phyloP scores from a whole-genome alignment of 2,113 vertebrate species.

The Stigmatopora argus region DNA sequence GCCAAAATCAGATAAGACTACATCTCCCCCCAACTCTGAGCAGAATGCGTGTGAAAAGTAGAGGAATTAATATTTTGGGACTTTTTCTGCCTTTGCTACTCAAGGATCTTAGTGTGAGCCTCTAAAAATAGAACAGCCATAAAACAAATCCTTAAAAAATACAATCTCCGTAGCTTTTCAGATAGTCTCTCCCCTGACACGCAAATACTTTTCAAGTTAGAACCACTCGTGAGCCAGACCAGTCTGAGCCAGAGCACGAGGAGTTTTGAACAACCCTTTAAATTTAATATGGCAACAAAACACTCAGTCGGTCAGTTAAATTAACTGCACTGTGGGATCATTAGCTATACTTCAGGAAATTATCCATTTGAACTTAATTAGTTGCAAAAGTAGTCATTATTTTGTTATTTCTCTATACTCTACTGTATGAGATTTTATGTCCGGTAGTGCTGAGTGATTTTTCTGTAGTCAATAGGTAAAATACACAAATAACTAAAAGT shows the following conservation, averaged over 20 bases:
- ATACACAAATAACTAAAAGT: too few relatives aligned
- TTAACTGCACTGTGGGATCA: too few relatives aligned
- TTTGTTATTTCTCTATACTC: too few relatives aligned
- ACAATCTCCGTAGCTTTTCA: slow-evolving; percentile 49
- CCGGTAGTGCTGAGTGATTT: too few relatives aligned
- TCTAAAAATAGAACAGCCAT: slow-evolving; percentile 64
- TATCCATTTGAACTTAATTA: too few relatives aligned
- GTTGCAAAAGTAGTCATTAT: too few relatives aligned
- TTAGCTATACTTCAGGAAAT: too few relatives aligned
- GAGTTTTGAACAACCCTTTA: not conserved
- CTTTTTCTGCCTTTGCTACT: not conserved
- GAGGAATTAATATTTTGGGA: not conserved
- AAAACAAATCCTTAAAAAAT: slow-evolving; percentile 38
- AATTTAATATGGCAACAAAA: not conserved
- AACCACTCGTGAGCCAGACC: slow-evolving; percentile 49
- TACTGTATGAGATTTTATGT: too few relatives aligned
- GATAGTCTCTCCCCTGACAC: slow-evolving; percentile 47
- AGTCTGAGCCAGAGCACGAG: slow-evolving; percentile 68
- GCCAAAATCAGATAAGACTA: too few relatives aligned
- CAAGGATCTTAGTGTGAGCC: slow-evolving; percentile 68
- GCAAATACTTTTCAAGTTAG: slow-evolving; percentile 52
- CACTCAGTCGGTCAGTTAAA: not conserved
- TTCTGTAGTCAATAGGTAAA: too few relatives aligned
- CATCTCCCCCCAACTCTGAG: not conserved
- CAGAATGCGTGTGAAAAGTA: not conserved